phyloP scores from a whole-genome alignment of 2,888 invertebrate species.

The Dasypolia templi region DNA sequence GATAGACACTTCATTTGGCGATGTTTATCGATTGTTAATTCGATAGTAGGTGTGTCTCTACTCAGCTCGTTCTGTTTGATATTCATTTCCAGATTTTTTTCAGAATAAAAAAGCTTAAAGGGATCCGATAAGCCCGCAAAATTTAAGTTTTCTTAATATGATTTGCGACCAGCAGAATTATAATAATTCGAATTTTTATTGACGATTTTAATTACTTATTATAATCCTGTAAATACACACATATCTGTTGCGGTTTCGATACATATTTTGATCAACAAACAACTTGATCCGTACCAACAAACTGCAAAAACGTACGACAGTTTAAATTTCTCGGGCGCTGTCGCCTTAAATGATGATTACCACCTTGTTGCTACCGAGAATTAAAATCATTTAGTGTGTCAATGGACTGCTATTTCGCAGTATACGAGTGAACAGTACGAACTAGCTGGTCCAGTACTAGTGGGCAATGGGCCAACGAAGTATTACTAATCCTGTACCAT shows the following conservation, averaged over 20 bases:
- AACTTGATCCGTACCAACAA: too few species aligned
- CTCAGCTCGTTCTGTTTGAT: neutral
- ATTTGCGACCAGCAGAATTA: too few species aligned
- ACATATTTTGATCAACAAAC: too few species aligned
- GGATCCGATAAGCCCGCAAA: too few species aligned
- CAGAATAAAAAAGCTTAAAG: too few species aligned
- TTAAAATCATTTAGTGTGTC: conserved; percentile 47
- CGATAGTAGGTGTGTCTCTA: conserved; percentile 10
- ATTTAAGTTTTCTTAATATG: too few species aligned
- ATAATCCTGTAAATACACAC: too few species aligned
- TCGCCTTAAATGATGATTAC: neutral
- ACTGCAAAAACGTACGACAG: too few species aligned
- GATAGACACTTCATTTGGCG: conserved; percentile 46
- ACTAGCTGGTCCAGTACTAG: conserved; percentile 44
- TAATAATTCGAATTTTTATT: too few species aligned
- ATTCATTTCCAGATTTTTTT: conserved; percentile 16
- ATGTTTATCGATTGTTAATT: conserved; percentile 46
- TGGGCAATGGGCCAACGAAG: conserved; percentile 58
- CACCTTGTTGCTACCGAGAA: conserved; percentile 9
- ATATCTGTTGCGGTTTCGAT: too few species aligned
- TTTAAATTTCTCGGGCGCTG: too few species aligned
- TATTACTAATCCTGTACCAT: conserved; percentile 51
- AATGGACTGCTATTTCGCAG: conserved; percentile 35
- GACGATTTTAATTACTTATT: too few species aligned
- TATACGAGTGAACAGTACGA: conserved; percentile 39